Evolutionary conservation across 2,888 invertebrate species (phyloP).

Genomic region (Epinotia nisella): DNA sequence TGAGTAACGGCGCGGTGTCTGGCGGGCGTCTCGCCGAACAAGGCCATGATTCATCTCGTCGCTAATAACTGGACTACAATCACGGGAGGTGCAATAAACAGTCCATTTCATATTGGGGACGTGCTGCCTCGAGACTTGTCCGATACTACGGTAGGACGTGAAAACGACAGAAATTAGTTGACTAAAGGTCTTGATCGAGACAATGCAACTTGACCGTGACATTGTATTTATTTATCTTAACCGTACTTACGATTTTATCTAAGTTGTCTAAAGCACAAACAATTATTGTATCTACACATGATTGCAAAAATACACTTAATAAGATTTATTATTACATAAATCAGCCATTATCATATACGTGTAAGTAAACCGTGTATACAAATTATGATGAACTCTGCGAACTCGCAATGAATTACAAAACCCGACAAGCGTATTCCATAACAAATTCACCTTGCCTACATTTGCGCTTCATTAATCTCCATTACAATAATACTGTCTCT

Average conservation of each 20-base stretch:
- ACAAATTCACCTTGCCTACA: neutral
- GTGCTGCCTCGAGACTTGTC: neutral
- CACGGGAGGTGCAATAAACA: conserved; percentile 24
- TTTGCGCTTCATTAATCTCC: conserved; percentile 20
- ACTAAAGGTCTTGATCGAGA: too few relatives aligned
- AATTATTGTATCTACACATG: neutral
- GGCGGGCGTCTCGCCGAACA: conserved; percentile 53
- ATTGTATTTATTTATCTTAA: too few relatives aligned
- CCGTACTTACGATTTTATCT: too few relatives aligned
- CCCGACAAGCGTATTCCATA: conserved; percentile 16
- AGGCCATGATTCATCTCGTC: conserved; percentile 50
- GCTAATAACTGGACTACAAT: conserved; percentile 27
- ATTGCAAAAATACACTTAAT: neutral
- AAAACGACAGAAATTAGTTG: neutral
- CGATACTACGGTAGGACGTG: neutral
- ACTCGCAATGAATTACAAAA: conserved; percentile 13
- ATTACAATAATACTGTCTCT: conserved; percentile 11
- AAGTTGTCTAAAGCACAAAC: neutral
- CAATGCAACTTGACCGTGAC: too few relatives aligned
- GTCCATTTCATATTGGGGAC: conserved; percentile 7
- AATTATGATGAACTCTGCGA: neutral
- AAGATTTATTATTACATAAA: neutral
- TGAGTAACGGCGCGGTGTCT: conserved; percentile 47
- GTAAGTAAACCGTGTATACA: too few relatives aligned
- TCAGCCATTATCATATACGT: neutral